A percentile compares a stretch with the other conserved stretches of the same genome.
Conservation (phyloP, 2,113 vertebrate species). For the Lonchura striata region DNA sequence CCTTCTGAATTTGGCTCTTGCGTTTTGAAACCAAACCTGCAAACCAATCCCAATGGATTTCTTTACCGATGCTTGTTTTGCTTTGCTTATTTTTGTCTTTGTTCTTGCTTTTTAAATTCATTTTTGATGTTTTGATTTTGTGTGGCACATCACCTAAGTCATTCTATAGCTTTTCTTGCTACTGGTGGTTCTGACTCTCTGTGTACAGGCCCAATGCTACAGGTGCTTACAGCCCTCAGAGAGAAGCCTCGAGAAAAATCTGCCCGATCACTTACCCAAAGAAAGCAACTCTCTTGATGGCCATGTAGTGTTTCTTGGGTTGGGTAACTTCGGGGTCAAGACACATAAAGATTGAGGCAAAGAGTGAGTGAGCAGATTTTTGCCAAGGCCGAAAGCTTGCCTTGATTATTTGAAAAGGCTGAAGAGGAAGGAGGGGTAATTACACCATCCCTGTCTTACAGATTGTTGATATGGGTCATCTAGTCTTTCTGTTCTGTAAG, state of each 20-base stretch:
- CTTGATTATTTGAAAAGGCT: background rate
- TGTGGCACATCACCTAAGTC: background rate
- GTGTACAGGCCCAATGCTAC: background rate
- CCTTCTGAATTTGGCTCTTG: constrained; percentile 99
- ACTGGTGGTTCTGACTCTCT: background rate
- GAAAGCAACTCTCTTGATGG: background rate
- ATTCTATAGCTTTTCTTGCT: background rate
- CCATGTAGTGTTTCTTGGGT: background rate
- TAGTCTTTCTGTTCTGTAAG: background rate
- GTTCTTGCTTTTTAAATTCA: background rate
- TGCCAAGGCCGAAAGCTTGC: background rate
- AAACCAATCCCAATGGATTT: constrained; percentile 98
- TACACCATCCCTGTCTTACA: background rate
- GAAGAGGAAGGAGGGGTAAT: background rate
- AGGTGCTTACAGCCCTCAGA: background rate
- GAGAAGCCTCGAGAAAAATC: background rate
- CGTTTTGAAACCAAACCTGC: constrained; percentile 99
- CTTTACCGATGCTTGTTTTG: constrained; percentile 87
- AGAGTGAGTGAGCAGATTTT: constrained; percentile 39
- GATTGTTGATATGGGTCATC: background rate
- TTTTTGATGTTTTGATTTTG: background rate
- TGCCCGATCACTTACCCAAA: background rate
- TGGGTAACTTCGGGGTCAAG: background rate
- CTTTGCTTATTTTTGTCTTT: constrained; percentile 32
- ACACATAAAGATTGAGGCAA: background rate